Base-by-base conservation (phyloP, 2,797 vertebrate species). In the Rhabdomys pumilio region DNA sequence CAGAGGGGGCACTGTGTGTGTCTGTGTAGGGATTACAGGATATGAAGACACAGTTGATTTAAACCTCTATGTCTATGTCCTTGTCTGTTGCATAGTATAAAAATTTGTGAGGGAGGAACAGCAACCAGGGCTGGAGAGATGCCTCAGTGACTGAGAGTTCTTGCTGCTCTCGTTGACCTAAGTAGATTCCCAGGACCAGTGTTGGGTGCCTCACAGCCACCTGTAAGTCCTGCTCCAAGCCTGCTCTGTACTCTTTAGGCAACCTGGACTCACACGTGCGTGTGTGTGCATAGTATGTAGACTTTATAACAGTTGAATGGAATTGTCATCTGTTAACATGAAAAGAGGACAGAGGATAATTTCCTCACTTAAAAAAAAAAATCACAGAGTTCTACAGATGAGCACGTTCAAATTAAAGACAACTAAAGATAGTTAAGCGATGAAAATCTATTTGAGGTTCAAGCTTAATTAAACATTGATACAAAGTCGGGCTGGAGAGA, bases 401-500 rank as follows among this genome's bases (percentile, higher is more conserved):
- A 91, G 89, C 83, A 31, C 7, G 76, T 31, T 76, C 38, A 76
- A 4, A 22, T 0, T 75, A n/a, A 50, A 47, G 38, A 95, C 17
- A 90, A 80, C n/a, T n/a, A n/a, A n/a, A 67, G 83, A 85, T 67
- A 61, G 63, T 47, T 47, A 91, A 88, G 6, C 41, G 31, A 72
- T 47, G 6, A 77, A 89, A 95, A 90, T 31, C 12, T 47, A 44
- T 2, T 44, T 69, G 26, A 9, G 34, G 57, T 31, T 77, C 57
- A 83, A 73, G n/a, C n/a, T n/a, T n/a, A n/a, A 11, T 38, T 38
- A 22, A 95, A 95, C 77, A 77, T 26, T 86, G 73, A 20, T 29
- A 8, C 12, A 9, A 41, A 55, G 22, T 69, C 47, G 6, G 13
- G 31, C 11, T 67, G 65, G 65, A 65, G 63, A 65, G 63, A 65